Evolutionary conservation across 30 jellyfish, hydroid and myxozoan species (phyloP), one percentile per base, ranked within the genome.

Genomic region (Haliclystus octoradiatus): DNA sequence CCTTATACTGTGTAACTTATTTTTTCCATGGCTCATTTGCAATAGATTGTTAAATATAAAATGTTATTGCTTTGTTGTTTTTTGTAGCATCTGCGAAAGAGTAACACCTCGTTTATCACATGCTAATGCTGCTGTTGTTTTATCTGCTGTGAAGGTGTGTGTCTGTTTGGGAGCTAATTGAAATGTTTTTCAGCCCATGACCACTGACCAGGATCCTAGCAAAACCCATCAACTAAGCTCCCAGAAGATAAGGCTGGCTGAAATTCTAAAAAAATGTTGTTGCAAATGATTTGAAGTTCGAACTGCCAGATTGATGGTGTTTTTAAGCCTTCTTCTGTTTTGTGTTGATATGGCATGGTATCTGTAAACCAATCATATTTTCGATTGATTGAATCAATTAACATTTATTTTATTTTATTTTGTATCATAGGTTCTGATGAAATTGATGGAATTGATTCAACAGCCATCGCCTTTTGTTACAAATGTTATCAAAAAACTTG

Each of bases 81-180:
- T 50, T 71, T 69, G 26, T 35, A 88, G 98, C 76, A 77, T 90
- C 64, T 90, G 93, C 71, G 99, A 92, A 62, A 79, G 99, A 33
- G 92, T 92, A 23, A 84, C 96, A 9, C 95, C 99, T 65, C 71
- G 99, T 2, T 63, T 92, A 50, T 92, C 99, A 2, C 99, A 92
- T 65, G 96, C 99, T 2, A 92, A 92, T 75, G 96, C 96, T 31
- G 99, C 99, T 57, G 99, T 92, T 62, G 99, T 92, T 26, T 74
- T 84, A 13, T 92, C 99, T 7, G 91, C 99, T 26, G 94, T 88
- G 31, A 88, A 88, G 94, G 96, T 87, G 69, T 23, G 53, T 26
- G 15, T n/a, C n/a, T n/a, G n/a, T n/a, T n/a, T n/a, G n/a, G n/a
- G n/a, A n/a, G n/a, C n/a, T n/a, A n/a, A n/a, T n/a, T n/a, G n/a